Conservation (phyloP, 2,888 invertebrate species). For the Abscondita cerata region DNA sequence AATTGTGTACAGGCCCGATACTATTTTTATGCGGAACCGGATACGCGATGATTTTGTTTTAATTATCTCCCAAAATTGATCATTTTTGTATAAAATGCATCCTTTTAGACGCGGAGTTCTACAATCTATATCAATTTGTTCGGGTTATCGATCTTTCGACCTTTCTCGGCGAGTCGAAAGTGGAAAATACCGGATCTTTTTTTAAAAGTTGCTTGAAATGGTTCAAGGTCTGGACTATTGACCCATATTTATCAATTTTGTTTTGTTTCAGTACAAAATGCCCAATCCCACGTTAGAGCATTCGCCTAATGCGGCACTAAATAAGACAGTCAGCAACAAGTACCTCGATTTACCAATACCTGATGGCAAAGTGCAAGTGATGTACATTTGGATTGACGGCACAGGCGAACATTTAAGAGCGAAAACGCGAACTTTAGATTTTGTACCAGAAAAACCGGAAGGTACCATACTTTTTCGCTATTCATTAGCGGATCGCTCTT, state of each 20-base stretch:
- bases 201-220: too few relatives aligned
- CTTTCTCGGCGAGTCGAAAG: too few relatives aligned
- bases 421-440: slow-evolving; percentile 88
- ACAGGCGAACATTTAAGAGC: slow-evolving; percentile 85
- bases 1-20: too few relatives aligned
- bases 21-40: too few relatives aligned
- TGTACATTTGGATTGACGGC: slow-evolving; percentile 96
- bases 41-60: too few relatives aligned
- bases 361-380: slow-evolving; percentile 79
- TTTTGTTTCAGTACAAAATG: slow-evolving; percentile 44
- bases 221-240: background rate
- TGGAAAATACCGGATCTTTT: too few relatives aligned
- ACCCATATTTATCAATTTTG: background rate
- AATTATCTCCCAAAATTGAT: too few relatives aligned
- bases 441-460: slow-evolving; percentile 77
- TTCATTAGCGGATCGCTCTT: slow-evolving; percentile 40
- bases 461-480: slow-evolving; percentile 60
- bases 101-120: too few relatives aligned
- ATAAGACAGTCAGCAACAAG: slow-evolving; percentile 74
- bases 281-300: slow-evolving; percentile 66
- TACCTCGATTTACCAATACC: slow-evolving; percentile 82
- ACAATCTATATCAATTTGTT: too few relatives aligned
- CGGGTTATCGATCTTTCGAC: too few relatives aligned
- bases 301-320: slow-evolving; percentile 84
- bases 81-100: too few relatives aligned